Base-by-base conservation (phyloP, 2,113 vertebrate genomes). In the Mormyrus iriodes region DNA sequence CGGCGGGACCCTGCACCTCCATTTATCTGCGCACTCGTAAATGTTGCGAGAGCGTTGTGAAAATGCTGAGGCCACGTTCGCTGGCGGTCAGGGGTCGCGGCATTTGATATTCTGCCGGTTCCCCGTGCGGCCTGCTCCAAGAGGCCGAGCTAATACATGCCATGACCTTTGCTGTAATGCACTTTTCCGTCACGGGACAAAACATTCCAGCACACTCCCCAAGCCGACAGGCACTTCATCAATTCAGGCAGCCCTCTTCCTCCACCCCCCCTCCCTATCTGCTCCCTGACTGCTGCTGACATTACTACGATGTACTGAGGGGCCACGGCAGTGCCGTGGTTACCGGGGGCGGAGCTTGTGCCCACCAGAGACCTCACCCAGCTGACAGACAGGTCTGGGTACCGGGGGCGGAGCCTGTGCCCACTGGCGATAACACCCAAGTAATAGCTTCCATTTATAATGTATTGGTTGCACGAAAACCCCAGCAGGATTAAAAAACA, bases 161-260 rank as follows among this genome's bases (percentile, higher is more conserved):
- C 58, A 3, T 88, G 90, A 90, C 90, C 90, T 90, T 90, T 88
- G 53, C 44, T 39, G 79, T 88, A 88, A 90, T 88, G 88, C 55
- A 76, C 79, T 86, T 85, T 89, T 52, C 87, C 31, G 35, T 55
- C 52, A 13, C 46, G 65, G 86, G 79, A 44, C 86, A 88, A 73
- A 90, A 84, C 82, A 88, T 88, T 88, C 89, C 87, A 12, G 31
- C 48, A 12, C 24, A 24, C 89, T 88, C 19, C 35, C 86, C 15
- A 0, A 5, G 42, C 21, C 19, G 76, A 88, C 90, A 85, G 79
- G 87, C 79, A 90, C 87, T 88, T 90, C 42, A 90, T 90, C 90
- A 90, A 85, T 53, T 86, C 27, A 35, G 35, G 49, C 31, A 19
- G 49, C 51, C 76, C 61, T 35, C 27, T 90, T 51, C 10, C 19